These are phyloP conservation scores for Patella caerulea DNA, from an alignment of 2,888 invertebrate species.

Conservation along the genomic window DNA sequence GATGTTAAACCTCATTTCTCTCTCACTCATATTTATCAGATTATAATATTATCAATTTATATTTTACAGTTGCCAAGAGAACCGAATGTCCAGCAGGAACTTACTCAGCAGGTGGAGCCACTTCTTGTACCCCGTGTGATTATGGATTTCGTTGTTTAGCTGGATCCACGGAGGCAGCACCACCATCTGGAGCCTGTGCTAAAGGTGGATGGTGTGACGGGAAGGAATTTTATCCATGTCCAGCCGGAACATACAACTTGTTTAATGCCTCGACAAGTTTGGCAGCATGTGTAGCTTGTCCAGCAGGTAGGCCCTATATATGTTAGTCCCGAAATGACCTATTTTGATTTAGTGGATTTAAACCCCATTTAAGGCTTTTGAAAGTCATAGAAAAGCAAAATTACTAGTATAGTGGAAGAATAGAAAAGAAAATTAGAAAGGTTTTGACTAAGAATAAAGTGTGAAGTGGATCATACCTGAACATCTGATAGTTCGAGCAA, in stretches of 20 bases:
- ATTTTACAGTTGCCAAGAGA: conserved; percentile 53
- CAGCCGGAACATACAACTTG: conserved; percentile 63
- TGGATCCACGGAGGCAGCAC: conserved; percentile 57
- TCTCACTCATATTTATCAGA: not conserved
- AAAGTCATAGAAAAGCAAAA: too few relatives aligned
- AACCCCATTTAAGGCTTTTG: too few relatives aligned
- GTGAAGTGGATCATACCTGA: too few relatives aligned
- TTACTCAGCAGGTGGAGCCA: conserved; percentile 57
- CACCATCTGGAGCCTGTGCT: conserved; percentile 54
- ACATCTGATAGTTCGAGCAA: too few relatives aligned
- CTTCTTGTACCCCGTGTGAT: conserved; percentile 54
- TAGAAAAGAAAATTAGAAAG: too few relatives aligned
- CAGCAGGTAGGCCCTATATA: conserved; percentile 50
- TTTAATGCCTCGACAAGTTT: conserved; percentile 53
- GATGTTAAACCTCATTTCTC: too few relatives aligned
- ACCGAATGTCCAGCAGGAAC: conserved; percentile 62
- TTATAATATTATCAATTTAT: conserved; percentile 6
- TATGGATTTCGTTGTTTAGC: conserved; percentile 62
- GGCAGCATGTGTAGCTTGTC: conserved; percentile 56
- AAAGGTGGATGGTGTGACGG: conserved; percentile 68
- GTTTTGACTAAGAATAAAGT: too few relatives aligned
- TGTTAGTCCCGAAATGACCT: too few relatives aligned
- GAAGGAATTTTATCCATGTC: conserved; percentile 54
- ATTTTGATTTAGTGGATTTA: too few relatives aligned
- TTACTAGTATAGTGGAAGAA: too few relatives aligned